These are phyloP conservation scores for Drosophila prolongata DNA, from an alignment of 2,888 invertebrate species.

Conservation along the genomic window DNA sequence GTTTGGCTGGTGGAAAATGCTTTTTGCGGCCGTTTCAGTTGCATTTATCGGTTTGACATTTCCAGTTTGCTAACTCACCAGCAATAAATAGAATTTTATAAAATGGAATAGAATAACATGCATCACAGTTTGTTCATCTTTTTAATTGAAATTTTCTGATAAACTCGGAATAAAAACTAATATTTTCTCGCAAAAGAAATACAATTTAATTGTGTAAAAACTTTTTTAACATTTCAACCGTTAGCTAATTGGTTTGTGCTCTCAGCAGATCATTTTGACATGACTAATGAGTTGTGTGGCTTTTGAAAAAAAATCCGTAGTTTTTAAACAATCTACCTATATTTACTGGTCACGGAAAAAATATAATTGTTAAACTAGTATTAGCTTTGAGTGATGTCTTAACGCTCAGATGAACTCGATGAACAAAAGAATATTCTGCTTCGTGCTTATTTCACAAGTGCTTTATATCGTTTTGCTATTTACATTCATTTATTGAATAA, in stretches of 20 bases:
- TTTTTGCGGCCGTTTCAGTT: constrained; percentile 41
- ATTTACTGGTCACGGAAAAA: neutral
- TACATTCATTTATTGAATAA: no score
- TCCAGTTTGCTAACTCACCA: constrained; percentile 12
- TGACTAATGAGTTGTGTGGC: neutral
- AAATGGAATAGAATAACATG: constrained; percentile 4
- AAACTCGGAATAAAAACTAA: constrained; percentile 14
- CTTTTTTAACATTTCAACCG: constrained; percentile 10
- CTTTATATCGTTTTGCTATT: no score
- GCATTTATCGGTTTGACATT: constrained; percentile 55
- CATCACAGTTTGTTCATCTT: neutral
- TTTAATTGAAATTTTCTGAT: constrained; percentile 6
- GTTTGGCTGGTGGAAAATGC: constrained; percentile 21
- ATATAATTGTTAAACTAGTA: neutral
- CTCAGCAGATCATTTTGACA: constrained; percentile 1
- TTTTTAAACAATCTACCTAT: neutral
- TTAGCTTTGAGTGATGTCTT: neutral
- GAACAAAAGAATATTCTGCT: no score
- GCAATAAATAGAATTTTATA: neutral
- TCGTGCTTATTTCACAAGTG: no score
- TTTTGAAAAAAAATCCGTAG: neutral
- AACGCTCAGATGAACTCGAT: neutral
- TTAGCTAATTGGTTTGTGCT: constrained; percentile 19
- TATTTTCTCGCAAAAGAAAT: neutral
- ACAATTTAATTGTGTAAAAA: neutral